phyloP scores from a whole-genome alignment of 2,113 vertebrate species.

The Mastomys coucha region DNA sequence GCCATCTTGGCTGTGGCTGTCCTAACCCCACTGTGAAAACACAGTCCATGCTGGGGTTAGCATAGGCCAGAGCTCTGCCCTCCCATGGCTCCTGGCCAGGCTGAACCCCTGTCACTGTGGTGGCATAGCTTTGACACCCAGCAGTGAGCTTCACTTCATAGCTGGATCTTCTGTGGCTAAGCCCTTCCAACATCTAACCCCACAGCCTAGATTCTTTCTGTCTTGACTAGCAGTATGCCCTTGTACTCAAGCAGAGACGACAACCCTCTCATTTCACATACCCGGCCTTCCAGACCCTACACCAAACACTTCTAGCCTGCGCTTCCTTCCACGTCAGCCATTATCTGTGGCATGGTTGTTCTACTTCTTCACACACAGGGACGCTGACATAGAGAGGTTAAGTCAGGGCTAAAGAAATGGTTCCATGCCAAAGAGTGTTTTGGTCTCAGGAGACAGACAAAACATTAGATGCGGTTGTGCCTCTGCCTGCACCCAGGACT shows the following conservation, averaged over 20 bases:
- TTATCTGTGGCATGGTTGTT: too few relatives aligned
- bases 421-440: too few relatives aligned
- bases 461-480: neutral
- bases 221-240: neutral
- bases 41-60: neutral
- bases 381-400: neutral
- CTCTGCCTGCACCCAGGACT: too few relatives aligned
- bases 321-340: neutral
- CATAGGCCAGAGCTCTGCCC: neutral
- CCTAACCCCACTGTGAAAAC: neutral
- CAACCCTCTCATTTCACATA: neutral
- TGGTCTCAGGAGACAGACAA: too few relatives aligned
- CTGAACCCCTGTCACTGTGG: neutral
- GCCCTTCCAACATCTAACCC: neutral
- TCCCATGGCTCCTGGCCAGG: neutral
- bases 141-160: too few relatives aligned
- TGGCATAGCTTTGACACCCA: neutral
- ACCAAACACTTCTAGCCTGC: neutral
- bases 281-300: neutral
- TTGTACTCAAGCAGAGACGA: neutral
- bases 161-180: neutral
- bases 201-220: neutral
- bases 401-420: neutral
- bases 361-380: neutral
- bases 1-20: neutral